A percentile compares a stretch with the other conserved stretches of the same genome.
Evolutionary conservation across 2,888 invertebrate genomes (phyloP).

Genomic region (Amphipoea lucens): DNA sequence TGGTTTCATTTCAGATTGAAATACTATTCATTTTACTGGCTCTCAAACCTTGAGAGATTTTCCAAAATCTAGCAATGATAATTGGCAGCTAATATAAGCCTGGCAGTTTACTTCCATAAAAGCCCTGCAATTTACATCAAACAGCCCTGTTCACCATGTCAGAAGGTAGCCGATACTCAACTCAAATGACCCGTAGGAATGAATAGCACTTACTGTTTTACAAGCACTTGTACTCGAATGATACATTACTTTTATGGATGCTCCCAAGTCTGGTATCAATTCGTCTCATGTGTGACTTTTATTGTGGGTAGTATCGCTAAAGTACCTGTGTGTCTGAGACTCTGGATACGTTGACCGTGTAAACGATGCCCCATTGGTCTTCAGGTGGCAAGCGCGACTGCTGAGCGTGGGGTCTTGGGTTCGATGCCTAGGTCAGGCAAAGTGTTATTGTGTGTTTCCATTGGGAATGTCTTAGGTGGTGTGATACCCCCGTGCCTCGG

Average conservation of each 20-base stretch:
- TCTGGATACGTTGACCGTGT: constrained; percentile 1
- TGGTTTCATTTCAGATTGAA: too few relatives aligned
- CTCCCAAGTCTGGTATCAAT: constrained; percentile 49
- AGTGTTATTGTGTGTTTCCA: too few relatives aligned
- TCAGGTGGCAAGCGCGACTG: too few relatives aligned
- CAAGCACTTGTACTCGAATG: constrained; percentile 45
- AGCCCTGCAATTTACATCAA: neutral
- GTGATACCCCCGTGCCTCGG: too few relatives aligned
- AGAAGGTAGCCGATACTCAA: constrained; percentile 2
- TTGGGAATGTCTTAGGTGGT: too few relatives aligned
- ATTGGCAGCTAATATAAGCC: neutral
- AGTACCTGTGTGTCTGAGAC: constrained; percentile 12
- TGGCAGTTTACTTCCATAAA: neutral
- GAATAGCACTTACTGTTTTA: constrained; percentile 50
- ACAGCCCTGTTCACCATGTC: neutral
- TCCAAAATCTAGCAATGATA: too few relatives aligned
- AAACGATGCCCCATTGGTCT: neutral
- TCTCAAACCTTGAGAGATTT: too few relatives aligned
- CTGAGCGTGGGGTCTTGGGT: too few relatives aligned
- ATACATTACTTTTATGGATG: constrained; percentile 53
- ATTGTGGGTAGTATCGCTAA: constrained; percentile 26
- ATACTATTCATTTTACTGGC: too few relatives aligned
- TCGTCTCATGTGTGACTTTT: constrained; percentile 53
- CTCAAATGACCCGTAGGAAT: constrained; percentile 28
- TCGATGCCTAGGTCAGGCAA: too few relatives aligned